Conservation (phyloP, 2,797 vertebrate genomes). For the Chelon labrosus region DNA sequence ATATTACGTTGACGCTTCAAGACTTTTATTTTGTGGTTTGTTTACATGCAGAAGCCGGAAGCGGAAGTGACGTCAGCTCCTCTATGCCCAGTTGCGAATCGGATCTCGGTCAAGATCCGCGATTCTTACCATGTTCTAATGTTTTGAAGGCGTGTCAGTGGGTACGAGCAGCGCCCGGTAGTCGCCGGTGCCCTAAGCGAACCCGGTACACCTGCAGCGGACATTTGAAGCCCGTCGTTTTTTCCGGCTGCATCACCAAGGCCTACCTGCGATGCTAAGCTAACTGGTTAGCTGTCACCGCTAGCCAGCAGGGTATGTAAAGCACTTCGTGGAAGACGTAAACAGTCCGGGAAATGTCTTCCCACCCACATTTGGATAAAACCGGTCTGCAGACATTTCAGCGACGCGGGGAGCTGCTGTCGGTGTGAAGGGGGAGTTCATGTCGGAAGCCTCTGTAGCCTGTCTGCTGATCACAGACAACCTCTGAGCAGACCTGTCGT, state of each 20-base stretch:
- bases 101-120: constrained; percentile 8
- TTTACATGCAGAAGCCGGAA: not conserved
- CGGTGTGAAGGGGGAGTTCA: not conserved
- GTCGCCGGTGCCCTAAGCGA: not conserved
- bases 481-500: not conserved
- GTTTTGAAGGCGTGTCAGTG: not conserved
- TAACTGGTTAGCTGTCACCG: constrained; percentile 49
- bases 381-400: no score
- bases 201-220: not conserved
- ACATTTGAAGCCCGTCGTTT: not conserved
- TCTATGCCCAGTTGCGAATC: constrained; percentile 78
- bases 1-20: no score
- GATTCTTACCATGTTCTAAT: not conserved
- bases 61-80: constrained; percentile 69
- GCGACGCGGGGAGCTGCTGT: no score
- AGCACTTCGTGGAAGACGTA: constrained; percentile 27
- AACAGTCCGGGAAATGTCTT: not conserved
- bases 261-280: constrained; percentile 60
- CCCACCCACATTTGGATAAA: no score
- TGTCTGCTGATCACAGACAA: not conserved
- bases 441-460: not conserved
- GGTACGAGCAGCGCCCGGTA: no score
- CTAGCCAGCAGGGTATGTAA: not conserved
- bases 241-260: constrained; percentile 6
- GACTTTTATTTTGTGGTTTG: no score